These are phyloP conservation scores for Lithophane leautieri DNA, from an alignment of 2,888 invertebrate species.

Conservation along the genomic window DNA sequence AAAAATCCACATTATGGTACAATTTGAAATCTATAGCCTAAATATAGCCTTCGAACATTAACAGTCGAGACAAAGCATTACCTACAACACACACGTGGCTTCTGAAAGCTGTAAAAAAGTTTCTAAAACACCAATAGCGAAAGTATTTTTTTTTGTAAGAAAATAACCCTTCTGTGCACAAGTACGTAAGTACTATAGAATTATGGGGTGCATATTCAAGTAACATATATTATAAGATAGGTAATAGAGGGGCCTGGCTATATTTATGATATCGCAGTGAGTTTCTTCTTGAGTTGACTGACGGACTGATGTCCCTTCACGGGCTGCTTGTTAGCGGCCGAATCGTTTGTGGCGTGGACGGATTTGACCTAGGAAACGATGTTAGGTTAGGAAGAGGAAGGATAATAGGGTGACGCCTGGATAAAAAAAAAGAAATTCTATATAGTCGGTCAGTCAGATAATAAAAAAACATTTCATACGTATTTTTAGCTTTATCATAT, in stretches of 20 bases:
- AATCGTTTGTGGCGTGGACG: constrained; percentile 88
- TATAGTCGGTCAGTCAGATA: too few relatives aligned
- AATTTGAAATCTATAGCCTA: constrained; percentile 25
- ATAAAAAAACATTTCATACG: too few relatives aligned
- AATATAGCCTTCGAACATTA: constrained; percentile 9
- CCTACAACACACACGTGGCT: constrained; percentile 1
- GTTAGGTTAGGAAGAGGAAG: constrained; percentile 45
- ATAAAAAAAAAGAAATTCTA: too few relatives aligned
- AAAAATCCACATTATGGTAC: constrained; percentile 6
- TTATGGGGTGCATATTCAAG: constrained; percentile 54
- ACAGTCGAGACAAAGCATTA: constrained; percentile 26
- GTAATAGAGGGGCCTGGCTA: constrained; percentile 16
- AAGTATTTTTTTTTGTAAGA: background rate
- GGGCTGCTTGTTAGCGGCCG: constrained; percentile 78
- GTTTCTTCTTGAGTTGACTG: constrained; percentile 86
- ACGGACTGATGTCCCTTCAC: constrained; percentile 82
- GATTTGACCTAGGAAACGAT: constrained; percentile 79
- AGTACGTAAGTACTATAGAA: background rate
- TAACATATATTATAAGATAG: constrained; percentile 20
- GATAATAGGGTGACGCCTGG: background rate
- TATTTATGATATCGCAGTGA: constrained; percentile 75
- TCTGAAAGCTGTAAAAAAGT: constrained; percentile 11
- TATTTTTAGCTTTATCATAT: too few relatives aligned
- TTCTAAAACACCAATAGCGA: background rate
- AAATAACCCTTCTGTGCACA: background rate